Base-by-base conservation (phyloP, 2,888 invertebrate genomes). In the Drosophila borborema region DNA sequence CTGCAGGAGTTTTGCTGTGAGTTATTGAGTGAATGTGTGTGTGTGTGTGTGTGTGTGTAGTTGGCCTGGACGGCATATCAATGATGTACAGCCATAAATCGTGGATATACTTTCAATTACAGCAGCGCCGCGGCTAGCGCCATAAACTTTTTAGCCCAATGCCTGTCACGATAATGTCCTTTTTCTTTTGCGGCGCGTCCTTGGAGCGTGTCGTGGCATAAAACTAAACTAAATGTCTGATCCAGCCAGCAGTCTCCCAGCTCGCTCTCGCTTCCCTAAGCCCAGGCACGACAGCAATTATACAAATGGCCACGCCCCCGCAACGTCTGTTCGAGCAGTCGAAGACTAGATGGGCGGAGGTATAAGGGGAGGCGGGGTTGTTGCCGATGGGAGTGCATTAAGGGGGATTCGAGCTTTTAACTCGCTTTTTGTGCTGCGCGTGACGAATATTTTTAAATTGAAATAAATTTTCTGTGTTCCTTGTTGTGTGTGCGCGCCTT, bases 381-480 rank as follows among this genome's bases (percentile, higher is more conserved):
- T 9, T 34, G 20, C 20, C 34, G 34, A 10, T 8, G 40, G 16
- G 10, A 12, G 23, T 18, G n/a, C 6, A 7, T 16, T 20, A 16
- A 36, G 28, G 16, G 34, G 55, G 55, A n/a, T 41, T 49, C 7
- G 20, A 45, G 54, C 63, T 67, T 64, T 81, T 85, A 83, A 76
- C 84, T 84, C 74, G 71, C 72, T 81, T 78, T 85, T 77, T 79
- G 74, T 83, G 85, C 72, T 68, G 84, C 80, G 86, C 86, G 86
- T 86, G 87, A 86, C 86, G 77, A 83, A 84, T 87, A 86, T 87
- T 87, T 86, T 87, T 87, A 87, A 86, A 86, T 86, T 86, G 86
- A 87, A 82, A 87, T 87, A 86, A 80, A 87, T 81, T 86, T 85
- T 46, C 68, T 79, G 70, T 77, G 68, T 71, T 69, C 45, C 64